Evolutionary conservation across 2,797 vertebrate genomes (phyloP).

Genomic region (Enteromius mattozi): DNA sequence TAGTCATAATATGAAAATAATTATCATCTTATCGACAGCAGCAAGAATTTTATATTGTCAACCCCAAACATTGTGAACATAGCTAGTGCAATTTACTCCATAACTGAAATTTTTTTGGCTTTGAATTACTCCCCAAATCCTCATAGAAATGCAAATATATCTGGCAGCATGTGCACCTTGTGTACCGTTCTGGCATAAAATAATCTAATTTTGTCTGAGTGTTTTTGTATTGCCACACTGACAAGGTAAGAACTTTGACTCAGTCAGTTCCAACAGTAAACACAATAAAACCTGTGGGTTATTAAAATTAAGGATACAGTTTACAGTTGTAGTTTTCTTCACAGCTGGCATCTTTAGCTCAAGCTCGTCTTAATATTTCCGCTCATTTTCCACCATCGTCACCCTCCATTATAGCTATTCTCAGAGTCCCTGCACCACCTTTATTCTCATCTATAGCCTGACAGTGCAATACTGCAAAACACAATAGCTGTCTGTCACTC

Average conservation of each 20-base stretch:
- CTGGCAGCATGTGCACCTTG: background rate
- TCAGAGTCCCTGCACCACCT: constrained; percentile 17
- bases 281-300: constrained; percentile 8
- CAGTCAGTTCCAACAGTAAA: constrained; percentile 20
- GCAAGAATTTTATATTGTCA: background rate
- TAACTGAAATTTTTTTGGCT: background rate
- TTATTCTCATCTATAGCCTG: constrained; percentile 18
- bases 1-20: background rate
- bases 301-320: constrained; percentile 27
- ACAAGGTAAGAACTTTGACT: constrained; percentile 13
- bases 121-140: constrained; percentile 13
- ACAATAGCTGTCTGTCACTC: constrained; percentile 29
- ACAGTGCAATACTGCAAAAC: constrained; percentile 35
- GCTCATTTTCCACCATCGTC: constrained; percentile 14
- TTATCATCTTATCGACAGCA: background rate
- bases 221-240: constrained; percentile 7
- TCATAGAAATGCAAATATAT: background rate
- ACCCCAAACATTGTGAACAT: background rate
- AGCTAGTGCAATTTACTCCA: background rate
- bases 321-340: constrained; percentile 9
- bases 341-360: constrained; percentile 26
- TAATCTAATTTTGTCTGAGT: constrained; percentile 8
- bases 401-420: constrained; percentile 26
- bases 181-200: constrained; percentile 11
- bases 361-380: constrained; percentile 7